phyloP scores from a whole-genome alignment of 2,888 invertebrate species.

The Petrolisthes cinctipes region DNA sequence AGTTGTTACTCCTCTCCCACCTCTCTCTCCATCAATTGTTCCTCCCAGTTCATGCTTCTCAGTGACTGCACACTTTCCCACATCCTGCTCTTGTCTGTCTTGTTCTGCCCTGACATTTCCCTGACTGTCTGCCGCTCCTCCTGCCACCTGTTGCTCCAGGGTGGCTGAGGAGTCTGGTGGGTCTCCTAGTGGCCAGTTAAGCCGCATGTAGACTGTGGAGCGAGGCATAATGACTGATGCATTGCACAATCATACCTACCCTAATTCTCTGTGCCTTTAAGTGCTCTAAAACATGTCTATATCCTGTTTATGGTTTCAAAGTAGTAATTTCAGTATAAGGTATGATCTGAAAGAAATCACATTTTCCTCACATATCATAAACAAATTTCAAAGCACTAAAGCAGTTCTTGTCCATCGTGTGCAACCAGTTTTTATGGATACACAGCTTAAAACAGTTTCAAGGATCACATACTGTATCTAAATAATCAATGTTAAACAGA shows the following conservation, averaged over 20 bases:
- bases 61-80: neutral
- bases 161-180: neutral
- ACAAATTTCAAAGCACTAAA: no score
- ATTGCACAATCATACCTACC: neutral
- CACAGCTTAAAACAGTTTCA: no score
- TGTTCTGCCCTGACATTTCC: neutral
- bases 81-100: neutral
- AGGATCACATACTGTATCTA: no score
- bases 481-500: no score
- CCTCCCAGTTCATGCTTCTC: neutral
- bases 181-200: slow-evolving; percentile 47
- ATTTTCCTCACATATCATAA: no score
- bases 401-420: no score
- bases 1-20: neutral
- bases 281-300: no score
- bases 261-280: no score
- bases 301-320: no score
- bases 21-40: neutral
- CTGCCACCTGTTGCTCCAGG: neutral
- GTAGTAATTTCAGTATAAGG: no score
- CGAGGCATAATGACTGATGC: slow-evolving; percentile 48
- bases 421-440: no score
- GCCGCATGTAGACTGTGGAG: slow-evolving; percentile 55
- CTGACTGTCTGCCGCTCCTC: neutral
- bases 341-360: no score